Percentiles rank a stretch among this genome's conserved stretches.
These are phyloP conservation scores for Dasyprocta punctata DNA, from an alignment of 2,113 vertebrate species.

Conservation along the genomic window DNA sequence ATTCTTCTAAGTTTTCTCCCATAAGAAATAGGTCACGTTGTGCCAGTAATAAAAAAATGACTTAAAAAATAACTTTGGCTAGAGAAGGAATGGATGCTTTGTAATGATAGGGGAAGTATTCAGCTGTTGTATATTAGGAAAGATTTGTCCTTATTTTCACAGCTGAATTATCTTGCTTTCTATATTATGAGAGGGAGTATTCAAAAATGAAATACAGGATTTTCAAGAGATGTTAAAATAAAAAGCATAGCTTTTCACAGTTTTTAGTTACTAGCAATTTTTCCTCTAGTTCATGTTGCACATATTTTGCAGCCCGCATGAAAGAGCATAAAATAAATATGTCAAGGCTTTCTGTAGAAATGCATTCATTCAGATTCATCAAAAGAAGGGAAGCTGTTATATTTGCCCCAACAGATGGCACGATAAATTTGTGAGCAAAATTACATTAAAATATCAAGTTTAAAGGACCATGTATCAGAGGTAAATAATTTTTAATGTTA, in stretches of 20 bases:
- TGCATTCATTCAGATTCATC: not conserved
- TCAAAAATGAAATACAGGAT: constrained; percentile 50
- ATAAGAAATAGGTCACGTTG: not conserved
- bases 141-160: constrained; percentile 24
- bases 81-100: not conserved
- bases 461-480: not conserved
- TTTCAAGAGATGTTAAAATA: constrained; percentile 23
- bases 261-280: not conserved
- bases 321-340: constrained; percentile 62
- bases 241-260: constrained; percentile 7
- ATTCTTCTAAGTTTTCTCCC: constrained; percentile 12
- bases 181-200: not conserved
- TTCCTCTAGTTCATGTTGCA: not conserved
- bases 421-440: constrained; percentile 55
- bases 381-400: constrained; percentile 30
- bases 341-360: constrained; percentile 47
- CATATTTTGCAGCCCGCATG: constrained; percentile 39
- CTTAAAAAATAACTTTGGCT: not conserved
- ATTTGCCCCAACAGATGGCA: constrained; percentile 59
- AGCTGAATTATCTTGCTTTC: constrained; percentile 64
- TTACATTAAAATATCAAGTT: not conserved
- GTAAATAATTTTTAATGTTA: not conserved
- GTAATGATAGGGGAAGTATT: not conserved
- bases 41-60: constrained; percentile 30
- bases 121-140: constrained; percentile 1